phyloP scores from a whole-genome alignment of 92 coral and sea anemone species.

The Phenganax marumi region DNA sequence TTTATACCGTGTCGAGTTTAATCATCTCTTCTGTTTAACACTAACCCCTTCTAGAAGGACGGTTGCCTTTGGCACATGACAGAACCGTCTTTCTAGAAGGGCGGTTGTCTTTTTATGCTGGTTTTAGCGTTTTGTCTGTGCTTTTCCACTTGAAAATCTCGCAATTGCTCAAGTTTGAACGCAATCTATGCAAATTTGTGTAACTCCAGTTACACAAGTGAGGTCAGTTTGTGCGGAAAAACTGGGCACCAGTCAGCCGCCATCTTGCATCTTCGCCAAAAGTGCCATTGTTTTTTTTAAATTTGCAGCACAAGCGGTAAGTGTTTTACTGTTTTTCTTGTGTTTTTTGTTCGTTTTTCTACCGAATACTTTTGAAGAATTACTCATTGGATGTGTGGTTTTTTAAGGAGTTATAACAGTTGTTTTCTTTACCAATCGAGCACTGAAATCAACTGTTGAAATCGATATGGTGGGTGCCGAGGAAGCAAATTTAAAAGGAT shows the following conservation, averaged over 20 bases:
- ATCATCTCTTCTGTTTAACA: too few relatives aligned
- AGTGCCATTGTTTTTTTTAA: not conserved
- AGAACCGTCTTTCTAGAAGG: too few relatives aligned
- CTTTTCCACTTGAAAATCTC: too few relatives aligned
- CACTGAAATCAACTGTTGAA: not conserved
- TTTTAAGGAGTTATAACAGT: not conserved
- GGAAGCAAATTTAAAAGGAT: slow-evolving; percentile 36
- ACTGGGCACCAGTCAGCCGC: not conserved
- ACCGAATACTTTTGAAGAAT: not conserved
- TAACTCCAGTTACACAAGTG: too few relatives aligned
- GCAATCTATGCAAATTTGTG: too few relatives aligned
- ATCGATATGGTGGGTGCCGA: slow-evolving; percentile 38
- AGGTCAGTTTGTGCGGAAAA: too few relatives aligned
- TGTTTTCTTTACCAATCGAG: not conserved
- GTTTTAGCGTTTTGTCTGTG: too few relatives aligned
- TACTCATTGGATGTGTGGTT: not conserved
- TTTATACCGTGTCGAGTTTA: too few relatives aligned
- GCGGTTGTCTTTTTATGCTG: too few relatives aligned
- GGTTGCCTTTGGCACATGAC: too few relatives aligned
- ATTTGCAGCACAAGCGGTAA: not conserved
- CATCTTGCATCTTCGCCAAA: not conserved
- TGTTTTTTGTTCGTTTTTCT: not conserved
- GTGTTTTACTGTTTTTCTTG: not conserved
- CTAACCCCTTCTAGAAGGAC: too few relatives aligned
- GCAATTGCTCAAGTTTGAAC: too few relatives aligned